Conservation (phyloP, 2,888 invertebrate genomes). For the Amphipoea oculea region DNA sequence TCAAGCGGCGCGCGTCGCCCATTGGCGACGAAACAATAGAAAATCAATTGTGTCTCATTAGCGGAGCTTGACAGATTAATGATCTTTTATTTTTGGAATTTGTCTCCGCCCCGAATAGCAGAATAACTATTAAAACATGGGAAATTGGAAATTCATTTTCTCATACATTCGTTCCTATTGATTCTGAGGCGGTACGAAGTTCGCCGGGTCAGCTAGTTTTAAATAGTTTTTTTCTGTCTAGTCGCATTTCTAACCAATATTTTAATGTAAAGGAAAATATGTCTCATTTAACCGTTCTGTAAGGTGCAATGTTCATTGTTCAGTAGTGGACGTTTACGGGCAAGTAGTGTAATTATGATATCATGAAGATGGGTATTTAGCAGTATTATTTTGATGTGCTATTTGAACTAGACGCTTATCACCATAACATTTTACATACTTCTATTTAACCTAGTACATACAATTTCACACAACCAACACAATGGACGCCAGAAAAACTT, state of each 20-base stretch:
- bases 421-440: not conserved
- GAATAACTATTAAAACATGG: no score
- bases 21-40: no score
- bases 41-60: no score
- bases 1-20: no score
- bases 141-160: no score
- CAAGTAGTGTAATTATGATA: not conserved
- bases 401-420: not conserved
- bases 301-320: not conserved
- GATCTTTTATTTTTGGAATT: no score
- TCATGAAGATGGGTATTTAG: not conserved
- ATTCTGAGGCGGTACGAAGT: no score
- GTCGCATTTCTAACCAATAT: not conserved
- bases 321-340: not conserved
- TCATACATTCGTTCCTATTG: no score
- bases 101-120: no score
- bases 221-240: not conserved
- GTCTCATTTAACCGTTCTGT: not conserved
- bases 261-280: not conserved
- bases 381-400: not conserved
- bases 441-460: not conserved
- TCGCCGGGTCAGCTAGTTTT: not conserved
- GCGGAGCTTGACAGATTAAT: no score
- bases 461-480: not conserved
- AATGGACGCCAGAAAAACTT: conserved; percentile 6